Evolutionary conservation across 2,113 vertebrate genomes (phyloP).

Genomic region (Gnathonemus echidnorhynchus): DNA sequence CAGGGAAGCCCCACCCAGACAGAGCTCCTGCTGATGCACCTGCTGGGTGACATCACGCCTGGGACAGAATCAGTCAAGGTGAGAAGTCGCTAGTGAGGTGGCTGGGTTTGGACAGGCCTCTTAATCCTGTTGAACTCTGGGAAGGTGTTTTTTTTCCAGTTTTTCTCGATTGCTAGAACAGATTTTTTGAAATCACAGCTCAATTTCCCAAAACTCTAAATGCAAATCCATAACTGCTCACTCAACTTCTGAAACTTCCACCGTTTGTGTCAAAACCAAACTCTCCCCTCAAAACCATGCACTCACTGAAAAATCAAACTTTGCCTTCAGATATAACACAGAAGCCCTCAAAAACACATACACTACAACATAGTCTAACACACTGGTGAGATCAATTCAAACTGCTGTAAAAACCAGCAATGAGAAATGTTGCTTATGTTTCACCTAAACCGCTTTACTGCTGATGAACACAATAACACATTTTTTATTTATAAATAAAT

Average conservation of each 20-base stretch:
- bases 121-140: background rate
- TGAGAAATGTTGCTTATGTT: background rate
- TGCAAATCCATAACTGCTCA: background rate
- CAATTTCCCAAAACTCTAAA: background rate
- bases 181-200: background rate
- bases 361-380: background rate
- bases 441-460: background rate
- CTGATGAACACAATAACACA: background rate
- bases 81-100: constrained; percentile 15
- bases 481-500: too few species aligned
- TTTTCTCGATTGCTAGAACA: background rate
- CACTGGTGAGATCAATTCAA: background rate
- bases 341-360: background rate
- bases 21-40: constrained; percentile 63
- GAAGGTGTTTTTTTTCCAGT: background rate
- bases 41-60: constrained; percentile 70
- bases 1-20: constrained; percentile 68
- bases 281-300: background rate
- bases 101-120: background rate
- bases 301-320: too few species aligned
- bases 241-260: background rate
- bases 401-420: background rate
- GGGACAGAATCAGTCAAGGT: constrained; percentile 68
- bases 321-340: background rate
- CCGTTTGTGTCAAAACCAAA: background rate